phyloP scores from a whole-genome alignment of 1,140 invertebrate species.

The Macrobrachium rosenbergii region DNA sequence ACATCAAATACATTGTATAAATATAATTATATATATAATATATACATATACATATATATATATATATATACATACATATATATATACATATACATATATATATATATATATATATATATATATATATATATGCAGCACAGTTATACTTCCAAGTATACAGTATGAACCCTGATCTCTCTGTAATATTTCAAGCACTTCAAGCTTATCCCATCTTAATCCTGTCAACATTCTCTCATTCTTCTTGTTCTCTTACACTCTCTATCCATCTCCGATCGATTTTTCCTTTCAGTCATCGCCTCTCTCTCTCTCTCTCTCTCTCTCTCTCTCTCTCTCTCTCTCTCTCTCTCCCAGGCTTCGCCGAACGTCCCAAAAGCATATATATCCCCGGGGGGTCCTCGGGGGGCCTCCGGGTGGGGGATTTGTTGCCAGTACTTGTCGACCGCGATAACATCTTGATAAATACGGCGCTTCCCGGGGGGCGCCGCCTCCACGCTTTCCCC shows the following conservation, averaged over 20 bases:
- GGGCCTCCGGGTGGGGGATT: constrained; percentile 3
- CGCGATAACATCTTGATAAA: constrained; percentile 23
- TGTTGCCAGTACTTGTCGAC: constrained; percentile 18
- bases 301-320: background rate
- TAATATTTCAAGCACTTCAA: no score
- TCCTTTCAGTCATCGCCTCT: background rate
- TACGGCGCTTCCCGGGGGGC: constrained; percentile 12
- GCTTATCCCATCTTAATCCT: no score
- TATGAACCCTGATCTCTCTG: no score
- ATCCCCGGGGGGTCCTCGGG: no score
- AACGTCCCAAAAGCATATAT: no score
- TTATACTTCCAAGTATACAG: background rate
- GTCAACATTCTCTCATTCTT: background rate
- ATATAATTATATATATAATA: constrained; percentile 6
- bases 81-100: constrained; percentile 13
- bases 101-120: constrained; percentile 18
- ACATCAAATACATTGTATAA: background rate
- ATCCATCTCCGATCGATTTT: background rate
- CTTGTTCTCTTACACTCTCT: no score
- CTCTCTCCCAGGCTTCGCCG: background rate
- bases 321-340: background rate
- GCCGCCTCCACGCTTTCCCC: background rate
- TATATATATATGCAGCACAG: constrained; percentile 9
- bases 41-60: background rate
- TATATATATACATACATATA: background rate